Conservation (phyloP, 2,888 invertebrate species). For the Quadroppia sp. region DNA sequence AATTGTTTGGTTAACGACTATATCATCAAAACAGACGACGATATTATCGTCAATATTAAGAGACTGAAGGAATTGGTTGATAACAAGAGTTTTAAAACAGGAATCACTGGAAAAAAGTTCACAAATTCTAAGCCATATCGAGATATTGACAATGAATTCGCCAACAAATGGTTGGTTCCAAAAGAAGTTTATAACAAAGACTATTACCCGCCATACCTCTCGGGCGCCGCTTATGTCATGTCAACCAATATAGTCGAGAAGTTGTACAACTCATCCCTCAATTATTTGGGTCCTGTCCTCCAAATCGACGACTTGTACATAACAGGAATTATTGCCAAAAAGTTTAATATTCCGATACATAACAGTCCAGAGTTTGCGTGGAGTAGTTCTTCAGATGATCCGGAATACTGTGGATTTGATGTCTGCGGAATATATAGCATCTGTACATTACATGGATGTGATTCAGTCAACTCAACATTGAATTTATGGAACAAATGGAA, state of each 20-base stretch:
- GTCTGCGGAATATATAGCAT: neutral
- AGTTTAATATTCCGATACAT: neutral
- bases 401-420: neutral
- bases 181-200: neutral
- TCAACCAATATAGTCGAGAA: slow-evolving; percentile 41
- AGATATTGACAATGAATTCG: slow-evolving; percentile 6
- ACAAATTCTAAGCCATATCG: neutral
- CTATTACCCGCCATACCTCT: slow-evolving; percentile 7
- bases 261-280: slow-evolving; percentile 44
- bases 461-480: slow-evolving; percentile 1
- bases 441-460: slow-evolving; percentile 7
- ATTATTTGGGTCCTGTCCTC: slow-evolving; percentile 36
- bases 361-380: neutral
- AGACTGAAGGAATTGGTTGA: neutral
- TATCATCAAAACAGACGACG: slow-evolving; percentile 23
- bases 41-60: neutral
- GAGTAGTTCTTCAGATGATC: neutral
- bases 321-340: slow-evolving; percentile 3
- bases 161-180: slow-evolving; percentile 11
- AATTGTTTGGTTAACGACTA: neutral
- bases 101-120: slow-evolving; percentile 24
- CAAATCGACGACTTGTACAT: slow-evolving; percentile 23
- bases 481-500: slow-evolving; percentile 1
- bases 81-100: slow-evolving; percentile 1
- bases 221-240: neutral